A percentile compares a stretch with the other conserved stretches of the same genome.
These are phyloP conservation scores for Halisarca cf. caerulea DNA, from an alignment of 37 sponge, comb jelly and placozoan genomes.

Conservation along the genomic window DNA sequence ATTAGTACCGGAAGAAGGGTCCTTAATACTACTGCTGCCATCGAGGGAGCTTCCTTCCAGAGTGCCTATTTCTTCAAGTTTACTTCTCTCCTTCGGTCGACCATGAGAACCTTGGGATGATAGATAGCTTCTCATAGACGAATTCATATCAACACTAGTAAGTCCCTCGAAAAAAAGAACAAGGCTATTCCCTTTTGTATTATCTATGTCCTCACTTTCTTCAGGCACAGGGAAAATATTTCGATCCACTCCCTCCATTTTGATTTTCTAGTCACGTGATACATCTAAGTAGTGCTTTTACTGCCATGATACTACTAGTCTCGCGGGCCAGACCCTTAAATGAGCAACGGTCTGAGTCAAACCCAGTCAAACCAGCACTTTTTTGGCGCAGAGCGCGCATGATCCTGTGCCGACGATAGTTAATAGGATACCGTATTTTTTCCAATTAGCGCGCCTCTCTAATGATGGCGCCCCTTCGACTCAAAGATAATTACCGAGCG, in stretches of 20 bases:
- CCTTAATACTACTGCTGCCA: background rate
- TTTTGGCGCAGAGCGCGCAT: no score
- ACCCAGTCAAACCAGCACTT: no score
- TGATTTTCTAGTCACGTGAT: no score
- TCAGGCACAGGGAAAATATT: background rate
- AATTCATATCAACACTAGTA: background rate
- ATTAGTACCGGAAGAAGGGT: background rate
- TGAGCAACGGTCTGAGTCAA: no score
- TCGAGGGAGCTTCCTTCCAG: background rate
- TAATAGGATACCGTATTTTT: no score
- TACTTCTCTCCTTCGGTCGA: background rate
- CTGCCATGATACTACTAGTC: no score
- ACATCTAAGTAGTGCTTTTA: no score
- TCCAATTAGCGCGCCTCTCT: no score
- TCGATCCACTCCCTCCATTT: conserved; percentile 5
- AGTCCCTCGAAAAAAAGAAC: conserved; percentile 1
- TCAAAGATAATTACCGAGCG: no score
- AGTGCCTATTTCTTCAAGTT: background rate
- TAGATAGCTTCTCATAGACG: conserved; percentile 2
- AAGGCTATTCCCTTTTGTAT: background rate
- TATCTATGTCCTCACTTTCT: background rate
- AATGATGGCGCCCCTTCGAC: no score
- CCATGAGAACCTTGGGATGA: background rate
- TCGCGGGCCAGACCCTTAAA: no score
- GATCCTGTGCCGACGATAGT: no score